Conservation (phyloP, 2,888 invertebrate species). For the Pandemis corylana region DNA sequence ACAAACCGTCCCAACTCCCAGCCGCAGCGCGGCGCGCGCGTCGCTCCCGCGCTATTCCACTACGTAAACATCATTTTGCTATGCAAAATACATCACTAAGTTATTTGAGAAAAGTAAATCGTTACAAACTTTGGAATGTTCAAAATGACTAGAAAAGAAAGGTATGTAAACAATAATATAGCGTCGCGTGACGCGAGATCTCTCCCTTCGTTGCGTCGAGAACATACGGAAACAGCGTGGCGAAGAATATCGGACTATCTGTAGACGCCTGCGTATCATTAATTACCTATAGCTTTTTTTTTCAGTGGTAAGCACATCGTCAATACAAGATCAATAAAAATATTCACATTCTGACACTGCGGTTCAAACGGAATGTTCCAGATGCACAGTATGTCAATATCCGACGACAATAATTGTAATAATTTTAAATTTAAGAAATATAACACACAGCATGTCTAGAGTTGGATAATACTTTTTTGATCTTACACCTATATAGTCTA, state of each 20-base stretch:
- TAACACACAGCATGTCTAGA: constrained; percentile 81
- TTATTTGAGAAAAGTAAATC: constrained; percentile 68
- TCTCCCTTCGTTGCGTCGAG: constrained; percentile 54
- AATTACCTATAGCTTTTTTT: constrained; percentile 16
- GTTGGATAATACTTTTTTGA: constrained; percentile 82
- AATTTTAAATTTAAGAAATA: constrained; percentile 69
- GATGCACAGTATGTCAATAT: constrained; percentile 53
- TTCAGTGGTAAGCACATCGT: constrained; percentile 55
- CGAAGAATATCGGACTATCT: constrained; percentile 24
- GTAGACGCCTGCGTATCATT: constrained; percentile 32
- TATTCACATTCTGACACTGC: constrained; percentile 54
- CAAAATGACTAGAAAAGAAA: constrained; percentile 81
- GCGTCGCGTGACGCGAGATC: constrained; percentile 69
- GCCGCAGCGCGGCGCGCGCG: constrained; percentile 63
- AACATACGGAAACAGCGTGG: constrained; percentile 22
- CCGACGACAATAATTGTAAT: constrained; percentile 63
- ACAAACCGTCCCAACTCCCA: constrained; percentile 53
- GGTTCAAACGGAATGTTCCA: constrained; percentile 50
- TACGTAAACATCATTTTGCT: constrained; percentile 81
- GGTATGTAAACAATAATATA: constrained; percentile 56
- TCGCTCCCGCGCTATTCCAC: constrained; percentile 64
- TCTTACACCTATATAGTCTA: constrained; percentile 76
- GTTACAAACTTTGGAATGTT: constrained; percentile 80
- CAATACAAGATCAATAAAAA: constrained; percentile 54
- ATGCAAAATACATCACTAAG: constrained; percentile 82